A percentile compares a stretch with the other conserved stretches of the same genome.
These are phyloP conservation scores for Dyspetes luteomarginatus DNA, from an alignment of 2,888 invertebrate genomes.

Conservation along the genomic window DNA sequence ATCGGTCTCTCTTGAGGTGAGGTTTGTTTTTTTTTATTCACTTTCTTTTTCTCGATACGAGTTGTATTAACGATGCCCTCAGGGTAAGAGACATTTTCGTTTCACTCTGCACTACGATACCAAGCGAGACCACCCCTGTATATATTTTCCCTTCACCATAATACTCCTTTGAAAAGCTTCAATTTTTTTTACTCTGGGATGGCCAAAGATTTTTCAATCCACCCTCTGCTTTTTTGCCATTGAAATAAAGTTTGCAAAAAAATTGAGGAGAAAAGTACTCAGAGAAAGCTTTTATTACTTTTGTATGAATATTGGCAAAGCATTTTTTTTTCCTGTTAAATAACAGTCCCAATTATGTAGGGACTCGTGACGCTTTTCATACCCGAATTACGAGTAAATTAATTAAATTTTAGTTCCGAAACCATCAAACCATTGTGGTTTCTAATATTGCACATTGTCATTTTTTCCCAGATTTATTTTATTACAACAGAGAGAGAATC, in stretches of 20 bases:
- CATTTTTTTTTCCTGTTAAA: too few species aligned
- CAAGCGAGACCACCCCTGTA: slow-evolving; percentile 43
- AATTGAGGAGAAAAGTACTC: slow-evolving; percentile 2
- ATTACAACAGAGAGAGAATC: too few species aligned
- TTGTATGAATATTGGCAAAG: too few species aligned
- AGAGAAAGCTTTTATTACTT: too few species aligned
- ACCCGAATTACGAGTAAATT: too few species aligned
- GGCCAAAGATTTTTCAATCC: slow-evolving; percentile 10
- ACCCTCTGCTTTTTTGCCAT: slow-evolving; percentile 8
- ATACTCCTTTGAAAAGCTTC: slow-evolving; percentile 48
- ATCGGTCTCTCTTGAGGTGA: not conserved
- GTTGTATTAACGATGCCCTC: slow-evolving; percentile 62
- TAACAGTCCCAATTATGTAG: too few species aligned
- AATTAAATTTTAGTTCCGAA: too few species aligned
- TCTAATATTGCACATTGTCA: too few species aligned
- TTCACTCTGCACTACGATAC: slow-evolving; percentile 21
- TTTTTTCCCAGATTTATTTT: too few species aligned
- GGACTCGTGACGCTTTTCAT: too few species aligned
- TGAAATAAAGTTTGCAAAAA: slow-evolving; percentile 11
- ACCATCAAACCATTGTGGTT: too few species aligned
- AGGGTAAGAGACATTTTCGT: slow-evolving; percentile 46
- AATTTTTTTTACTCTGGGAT: slow-evolving; percentile 4
- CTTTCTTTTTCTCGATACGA: slow-evolving; percentile 45
- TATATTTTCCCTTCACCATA: slow-evolving; percentile 49
- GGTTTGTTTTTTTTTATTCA: slow-evolving; percentile 29